Evolutionary conservation across 2,797 vertebrate species (phyloP).

Genomic region (Mus spretus): DNA sequence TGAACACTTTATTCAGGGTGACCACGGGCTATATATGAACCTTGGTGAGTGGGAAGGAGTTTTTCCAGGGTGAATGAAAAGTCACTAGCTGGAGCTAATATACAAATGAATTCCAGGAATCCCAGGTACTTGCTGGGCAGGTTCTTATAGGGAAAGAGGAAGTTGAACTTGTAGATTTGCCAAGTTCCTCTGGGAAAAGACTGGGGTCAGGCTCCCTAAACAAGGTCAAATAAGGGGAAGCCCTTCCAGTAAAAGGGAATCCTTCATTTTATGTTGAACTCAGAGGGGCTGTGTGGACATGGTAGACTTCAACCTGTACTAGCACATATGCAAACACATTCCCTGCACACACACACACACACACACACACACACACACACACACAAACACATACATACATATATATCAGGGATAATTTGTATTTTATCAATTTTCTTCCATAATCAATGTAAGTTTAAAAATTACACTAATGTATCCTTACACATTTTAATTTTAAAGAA

Average conservation of each 20-base stretch:
- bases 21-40: not conserved
- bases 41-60: not conserved
- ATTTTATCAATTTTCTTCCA: conserved; percentile 42
- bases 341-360: not conserved
- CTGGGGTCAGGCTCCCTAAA: not conserved
- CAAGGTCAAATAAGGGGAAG: not conserved
- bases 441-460: conserved; percentile 13
- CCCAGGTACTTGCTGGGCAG: not conserved
- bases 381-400: not conserved
- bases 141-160: not conserved
- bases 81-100: not conserved
- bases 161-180: not conserved
- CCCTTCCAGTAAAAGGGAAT: not conserved
- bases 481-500: conserved; percentile 2
- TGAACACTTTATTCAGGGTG: not conserved
- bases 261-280: not conserved
- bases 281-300: not conserved
- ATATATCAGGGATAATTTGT: not conserved
- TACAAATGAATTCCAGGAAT: not conserved
- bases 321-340: not conserved
- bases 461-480: not conserved
- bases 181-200: not conserved
- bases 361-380: not conserved
- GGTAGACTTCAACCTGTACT: not conserved
- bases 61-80: not conserved